phyloP scores from a whole-genome alignment of 2,797 vertebrate species.

The Simalia tracyae region DNA sequence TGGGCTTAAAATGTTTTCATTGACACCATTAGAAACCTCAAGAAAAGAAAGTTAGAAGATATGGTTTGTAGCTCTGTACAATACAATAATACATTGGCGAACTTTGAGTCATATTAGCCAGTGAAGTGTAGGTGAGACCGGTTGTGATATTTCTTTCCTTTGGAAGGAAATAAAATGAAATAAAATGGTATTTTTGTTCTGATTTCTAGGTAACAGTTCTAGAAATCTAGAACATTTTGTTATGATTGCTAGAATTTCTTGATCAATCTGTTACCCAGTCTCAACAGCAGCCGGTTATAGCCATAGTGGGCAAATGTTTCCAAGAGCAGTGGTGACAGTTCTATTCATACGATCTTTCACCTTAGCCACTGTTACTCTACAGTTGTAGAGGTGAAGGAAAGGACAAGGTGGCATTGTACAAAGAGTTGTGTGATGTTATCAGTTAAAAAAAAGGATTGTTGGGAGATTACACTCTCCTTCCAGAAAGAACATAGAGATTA shows the following conservation, averaged over 20 bases:
- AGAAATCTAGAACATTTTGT: background rate
- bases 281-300: background rate
- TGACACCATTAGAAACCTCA: background rate
- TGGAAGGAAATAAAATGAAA: background rate
- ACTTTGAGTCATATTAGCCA: background rate
- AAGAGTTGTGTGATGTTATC: background rate
- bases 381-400: background rate
- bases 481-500: background rate
- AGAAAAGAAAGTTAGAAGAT: background rate
- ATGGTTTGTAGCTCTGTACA: background rate
- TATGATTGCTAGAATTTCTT: background rate
- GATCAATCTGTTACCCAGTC: background rate
- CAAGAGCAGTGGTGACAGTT: background rate
- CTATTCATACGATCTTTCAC: background rate
- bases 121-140: background rate
- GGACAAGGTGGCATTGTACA: background rate
- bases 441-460: background rate
- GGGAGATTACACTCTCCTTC: background rate
- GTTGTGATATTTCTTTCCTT: background rate
- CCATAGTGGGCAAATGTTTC: background rate
- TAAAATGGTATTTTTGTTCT: background rate
- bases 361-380: background rate
- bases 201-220: background rate
- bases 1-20: background rate
- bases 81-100: background rate